Percentiles rank a stretch among this genome's conserved stretches.
Evolutionary conservation across 2,888 invertebrate species (phyloP).

Genomic region (Cephonodes hylas): DNA sequence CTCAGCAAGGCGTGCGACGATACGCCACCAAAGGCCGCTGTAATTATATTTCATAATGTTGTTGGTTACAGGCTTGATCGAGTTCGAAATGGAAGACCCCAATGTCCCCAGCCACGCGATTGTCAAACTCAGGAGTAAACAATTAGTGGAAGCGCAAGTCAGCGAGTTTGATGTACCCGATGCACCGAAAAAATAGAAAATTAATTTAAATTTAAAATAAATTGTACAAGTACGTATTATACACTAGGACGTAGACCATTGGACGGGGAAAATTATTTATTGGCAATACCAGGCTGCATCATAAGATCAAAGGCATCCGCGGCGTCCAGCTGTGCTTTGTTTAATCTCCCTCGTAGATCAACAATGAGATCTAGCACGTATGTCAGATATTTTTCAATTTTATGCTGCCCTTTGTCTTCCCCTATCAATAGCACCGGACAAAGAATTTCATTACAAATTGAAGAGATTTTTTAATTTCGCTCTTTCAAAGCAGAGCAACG

Average conservation of each 20-base stretch:
- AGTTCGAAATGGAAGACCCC: conserved; percentile 77
- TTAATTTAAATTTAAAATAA: neutral
- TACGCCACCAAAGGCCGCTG: too few relatives aligned
- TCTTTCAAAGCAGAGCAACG: neutral
- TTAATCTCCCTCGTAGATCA: neutral
- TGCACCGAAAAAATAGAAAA: conserved; percentile 43
- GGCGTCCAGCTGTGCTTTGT: neutral
- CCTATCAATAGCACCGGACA: neutral
- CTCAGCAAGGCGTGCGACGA: neutral
- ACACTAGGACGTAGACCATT: too few relatives aligned
- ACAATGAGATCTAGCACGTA: neutral
- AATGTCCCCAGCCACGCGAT: conserved; percentile 75
- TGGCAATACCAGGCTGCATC: neutral
- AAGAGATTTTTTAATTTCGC: neutral
- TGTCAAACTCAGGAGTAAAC: conserved; percentile 77
- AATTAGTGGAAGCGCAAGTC: conserved; percentile 76
- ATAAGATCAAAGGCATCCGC: neutral
- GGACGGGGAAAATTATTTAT: too few relatives aligned
- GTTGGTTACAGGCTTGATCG: conserved; percentile 59
- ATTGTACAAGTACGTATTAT: neutral
- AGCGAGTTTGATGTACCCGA: conserved; percentile 71
- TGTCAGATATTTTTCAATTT: neutral
- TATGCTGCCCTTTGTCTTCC: neutral
- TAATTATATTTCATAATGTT: neutral
- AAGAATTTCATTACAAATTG: neutral